Percentiles rank a stretch among this genome's conserved stretches.
These are phyloP conservation scores for Tinea pellionella DNA, from an alignment of 2,888 invertebrate genomes.

Conservation along the genomic window DNA sequence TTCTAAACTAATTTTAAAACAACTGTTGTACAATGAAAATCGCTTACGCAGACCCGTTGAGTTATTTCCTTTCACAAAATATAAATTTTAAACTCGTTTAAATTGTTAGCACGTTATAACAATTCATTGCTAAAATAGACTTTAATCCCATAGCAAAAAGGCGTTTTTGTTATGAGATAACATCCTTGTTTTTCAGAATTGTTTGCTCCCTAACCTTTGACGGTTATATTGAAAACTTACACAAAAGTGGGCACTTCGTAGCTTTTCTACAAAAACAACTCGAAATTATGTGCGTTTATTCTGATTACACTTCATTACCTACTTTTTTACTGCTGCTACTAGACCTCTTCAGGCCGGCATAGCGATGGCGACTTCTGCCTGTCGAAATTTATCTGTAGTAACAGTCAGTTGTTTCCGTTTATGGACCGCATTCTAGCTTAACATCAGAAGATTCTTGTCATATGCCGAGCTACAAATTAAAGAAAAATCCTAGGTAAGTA, in stretches of 20 bases:
- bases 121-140: not conserved
- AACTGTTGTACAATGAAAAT: not conserved
- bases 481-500: too few relatives aligned
- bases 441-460: too few relatives aligned
- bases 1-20: not conserved
- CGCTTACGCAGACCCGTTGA: not conserved
- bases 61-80: not conserved
- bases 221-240: constrained; percentile 6
- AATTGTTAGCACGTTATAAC: not conserved
- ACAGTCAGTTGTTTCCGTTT: too few relatives aligned
- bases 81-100: not conserved
- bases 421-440: too few relatives aligned
- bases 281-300: not conserved
- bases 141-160: not conserved
- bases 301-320: not conserved
- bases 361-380: too few relatives aligned
- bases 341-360: too few relatives aligned
- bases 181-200: not conserved
- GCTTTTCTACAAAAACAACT: not conserved
- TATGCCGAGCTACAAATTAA: too few relatives aligned
- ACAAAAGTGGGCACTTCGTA: not conserved
- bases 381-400: too few relatives aligned
- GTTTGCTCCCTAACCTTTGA: constrained; percentile 1
- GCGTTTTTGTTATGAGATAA: not conserved
- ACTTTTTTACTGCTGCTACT: not conserved